These are phyloP conservation scores for Lycocerus yunnanus DNA, from an alignment of 2,888 invertebrate species.

Conservation along the genomic window DNA sequence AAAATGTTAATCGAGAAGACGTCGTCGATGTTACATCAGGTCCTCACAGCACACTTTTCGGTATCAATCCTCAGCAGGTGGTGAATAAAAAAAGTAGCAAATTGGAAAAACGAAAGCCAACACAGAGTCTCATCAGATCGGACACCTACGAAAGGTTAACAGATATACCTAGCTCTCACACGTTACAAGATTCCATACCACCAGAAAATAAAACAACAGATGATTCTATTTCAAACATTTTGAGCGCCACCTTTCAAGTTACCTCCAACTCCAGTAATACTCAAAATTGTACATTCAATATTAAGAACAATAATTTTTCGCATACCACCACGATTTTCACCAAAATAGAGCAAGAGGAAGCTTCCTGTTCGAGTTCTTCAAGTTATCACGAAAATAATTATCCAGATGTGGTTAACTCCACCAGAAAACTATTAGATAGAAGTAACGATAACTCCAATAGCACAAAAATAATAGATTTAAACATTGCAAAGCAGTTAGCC, in stretches of 20 bases:
- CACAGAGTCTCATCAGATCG: conserved; percentile 13
- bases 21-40: conserved; percentile 59
- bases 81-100: conserved; percentile 3
- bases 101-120: background rate
- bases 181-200: background rate
- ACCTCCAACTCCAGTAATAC: background rate
- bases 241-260: background rate
- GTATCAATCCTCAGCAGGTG: conserved; percentile 49
- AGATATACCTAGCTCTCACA: background rate
- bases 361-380: background rate
- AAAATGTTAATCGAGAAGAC: conserved; percentile 54
- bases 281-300: conserved; percentile 5
- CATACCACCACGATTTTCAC: background rate
- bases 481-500: background rate
- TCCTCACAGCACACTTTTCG: conserved; percentile 65
- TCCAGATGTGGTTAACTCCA: conserved; percentile 19
- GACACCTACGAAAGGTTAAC: conserved; percentile 13
- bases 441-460: background rate
- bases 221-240: background rate
- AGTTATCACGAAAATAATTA: conserved; percentile 23
- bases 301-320: background rate
- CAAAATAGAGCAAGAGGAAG: background rate
- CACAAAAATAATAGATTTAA: background rate
- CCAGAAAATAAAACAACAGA: background rate
- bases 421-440: conserved; percentile 5